phyloP scores from a whole-genome alignment of 2,888 invertebrate genomes.

The Strigamia maritima region DNA sequence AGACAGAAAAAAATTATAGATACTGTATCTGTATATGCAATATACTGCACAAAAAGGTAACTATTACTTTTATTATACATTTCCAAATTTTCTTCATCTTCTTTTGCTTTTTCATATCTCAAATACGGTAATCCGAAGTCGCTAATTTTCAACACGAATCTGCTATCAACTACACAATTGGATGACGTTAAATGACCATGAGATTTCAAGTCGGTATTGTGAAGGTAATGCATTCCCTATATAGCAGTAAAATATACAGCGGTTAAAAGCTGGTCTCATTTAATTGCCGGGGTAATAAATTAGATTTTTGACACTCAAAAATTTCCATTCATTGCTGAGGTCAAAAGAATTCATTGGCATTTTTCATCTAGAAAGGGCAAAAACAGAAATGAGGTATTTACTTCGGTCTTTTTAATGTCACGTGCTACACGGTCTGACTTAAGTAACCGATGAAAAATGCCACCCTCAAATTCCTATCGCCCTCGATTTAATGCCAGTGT shows the following conservation, averaged over 20 bases:
- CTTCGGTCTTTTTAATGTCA: not conserved
- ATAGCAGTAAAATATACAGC: not conserved
- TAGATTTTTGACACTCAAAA: too few relatives aligned
- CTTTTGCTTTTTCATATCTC: not conserved
- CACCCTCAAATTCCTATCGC: too few relatives aligned
- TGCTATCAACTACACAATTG: slow-evolving; percentile 54
- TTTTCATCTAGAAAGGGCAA: too few relatives aligned
- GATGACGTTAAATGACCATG: slow-evolving; percentile 9
- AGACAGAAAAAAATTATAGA: slow-evolving; percentile 43
- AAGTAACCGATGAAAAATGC: too few relatives aligned
- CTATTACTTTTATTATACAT: not conserved
- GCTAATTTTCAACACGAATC: slow-evolving; percentile 53
- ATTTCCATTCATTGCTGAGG: too few relatives aligned
- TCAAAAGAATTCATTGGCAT: too few relatives aligned
- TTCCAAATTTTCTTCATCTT: not conserved
- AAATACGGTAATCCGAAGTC: slow-evolving; percentile 49
- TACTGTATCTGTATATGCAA: slow-evolving; percentile 16
- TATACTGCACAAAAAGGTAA: not conserved
- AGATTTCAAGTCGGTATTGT: not conserved
- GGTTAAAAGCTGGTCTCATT: too few relatives aligned
- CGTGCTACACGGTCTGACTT: not conserved
- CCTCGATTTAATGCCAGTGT: too few relatives aligned
- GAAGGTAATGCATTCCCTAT: slow-evolving; percentile 37
- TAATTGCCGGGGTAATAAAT: not conserved
- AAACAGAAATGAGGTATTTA: too few relatives aligned